Conservation (phyloP, 2,888 invertebrate species). For the Azorinus chamasolen region DNA sequence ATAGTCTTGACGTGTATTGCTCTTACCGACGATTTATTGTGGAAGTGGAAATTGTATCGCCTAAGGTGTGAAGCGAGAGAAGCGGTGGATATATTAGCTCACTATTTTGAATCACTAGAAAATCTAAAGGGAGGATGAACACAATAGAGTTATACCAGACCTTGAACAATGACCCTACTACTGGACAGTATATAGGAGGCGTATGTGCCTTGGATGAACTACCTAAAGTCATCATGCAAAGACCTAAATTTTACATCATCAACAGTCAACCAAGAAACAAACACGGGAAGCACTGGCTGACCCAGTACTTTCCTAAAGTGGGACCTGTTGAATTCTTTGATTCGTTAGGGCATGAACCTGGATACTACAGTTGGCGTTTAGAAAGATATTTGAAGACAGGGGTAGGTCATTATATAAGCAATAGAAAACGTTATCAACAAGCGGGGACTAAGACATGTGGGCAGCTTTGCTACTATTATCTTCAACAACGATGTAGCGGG, state of each 20-base stretch:
- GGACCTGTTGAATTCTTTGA: conserved; percentile 52
- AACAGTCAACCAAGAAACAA: conserved; percentile 11
- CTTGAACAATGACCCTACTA: not conserved
- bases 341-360: conserved; percentile 28
- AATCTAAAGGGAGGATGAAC: not conserved
- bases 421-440: too few relatives aligned
- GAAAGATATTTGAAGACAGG: too few relatives aligned
- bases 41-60: not conserved
- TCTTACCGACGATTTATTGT: not conserved
- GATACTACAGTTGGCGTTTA: too few relatives aligned
- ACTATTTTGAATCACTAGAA: not conserved
- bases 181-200: not conserved
- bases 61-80: not conserved
- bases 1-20: not conserved
- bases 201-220: not conserved
- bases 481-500: too few relatives aligned
- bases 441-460: too few relatives aligned
- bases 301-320: conserved; percentile 21
- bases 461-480: too few relatives aligned
- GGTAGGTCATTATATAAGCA: too few relatives aligned
- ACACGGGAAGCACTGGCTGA: conserved; percentile 27
- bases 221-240: not conserved
- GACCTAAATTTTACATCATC: conserved; percentile 9
- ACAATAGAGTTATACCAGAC: not conserved
- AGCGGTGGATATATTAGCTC: not conserved